Evolutionary conservation across 2,888 invertebrate species (phyloP), one percentile per base, ranked within the genome.

Genomic region (Drosophila gaucha): DNA sequence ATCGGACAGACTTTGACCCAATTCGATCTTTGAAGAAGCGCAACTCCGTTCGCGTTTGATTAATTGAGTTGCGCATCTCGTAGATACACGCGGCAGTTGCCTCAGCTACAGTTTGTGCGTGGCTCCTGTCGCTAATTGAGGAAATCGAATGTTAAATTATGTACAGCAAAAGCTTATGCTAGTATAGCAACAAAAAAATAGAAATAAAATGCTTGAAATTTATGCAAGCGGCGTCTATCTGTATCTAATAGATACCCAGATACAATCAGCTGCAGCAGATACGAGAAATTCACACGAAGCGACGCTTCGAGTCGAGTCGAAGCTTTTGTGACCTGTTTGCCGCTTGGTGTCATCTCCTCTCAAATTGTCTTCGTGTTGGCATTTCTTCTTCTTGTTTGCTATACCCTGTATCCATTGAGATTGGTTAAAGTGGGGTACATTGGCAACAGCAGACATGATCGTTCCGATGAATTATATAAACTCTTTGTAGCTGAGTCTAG

Each of bases 121-220:
- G 76, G 67, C 74, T 86, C 73, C 84, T 79, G 75, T 77, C 66
- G 78, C 87, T 85, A 84, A 88, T 84, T 77, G 88, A 88, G 83
- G 88, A 84, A 84, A 88, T 88, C 84, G 83, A 84, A 84, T 88
- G 84, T 77, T 77, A 88, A 84, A 77, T 84, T 79, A 84, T 84
- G 88, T 86, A 82, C 38, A 55, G 46, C 84, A n/a, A 43, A 20
- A 24, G 18, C 9, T 10, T 12, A n/a, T 18, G 20, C 20, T 14
- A 41, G n/a, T 8, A 20, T 4, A 16, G 10, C 16, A 50, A 9
- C 1, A 1, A 10, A 3, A 28, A 46, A 30, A 57, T 54, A 55
- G 33, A 49, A 41, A 60, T 28, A 44, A 46, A n/a, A n/a, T n/a
- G n/a, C n/a, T n/a, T 41, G 20, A 72, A 64, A 64, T 77, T 60